Percentiles rank a stretch among this genome's conserved stretches.
These are phyloP conservation scores for Hapalemur alaotrensis DNA, from an alignment of 2,797 vertebrate species.

Conservation along the genomic window DNA sequence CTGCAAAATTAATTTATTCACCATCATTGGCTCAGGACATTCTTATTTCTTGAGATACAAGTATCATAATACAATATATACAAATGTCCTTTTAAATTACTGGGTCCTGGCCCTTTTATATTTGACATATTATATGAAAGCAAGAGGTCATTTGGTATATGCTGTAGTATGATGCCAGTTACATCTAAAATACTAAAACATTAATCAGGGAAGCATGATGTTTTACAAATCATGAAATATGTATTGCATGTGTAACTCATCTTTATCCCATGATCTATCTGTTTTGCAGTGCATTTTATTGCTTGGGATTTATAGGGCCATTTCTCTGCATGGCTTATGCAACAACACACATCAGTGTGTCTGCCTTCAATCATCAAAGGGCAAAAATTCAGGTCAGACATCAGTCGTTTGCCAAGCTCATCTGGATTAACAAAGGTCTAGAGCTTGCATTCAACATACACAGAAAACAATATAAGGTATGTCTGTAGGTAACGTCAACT, in stretches of 20 bases:
- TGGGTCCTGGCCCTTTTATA: background rate
- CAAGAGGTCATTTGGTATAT: background rate
- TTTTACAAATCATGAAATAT: constrained; percentile 28
- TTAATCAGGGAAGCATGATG: background rate
- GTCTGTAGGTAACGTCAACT: constrained; percentile 69
- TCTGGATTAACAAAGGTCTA: constrained; percentile 67
- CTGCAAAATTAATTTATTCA: background rate
- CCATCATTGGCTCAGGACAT: background rate
- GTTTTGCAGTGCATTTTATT: constrained; percentile 52
- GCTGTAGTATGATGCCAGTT: constrained; percentile 1
- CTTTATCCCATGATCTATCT: background rate
- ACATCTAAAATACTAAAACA: constrained; percentile 17
- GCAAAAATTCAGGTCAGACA: constrained; percentile 60
- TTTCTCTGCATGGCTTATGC: constrained; percentile 44
- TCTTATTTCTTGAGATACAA: constrained; percentile 41
- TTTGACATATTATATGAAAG: background rate
- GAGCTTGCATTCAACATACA: constrained; percentile 61
- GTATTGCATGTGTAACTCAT: constrained; percentile 39
- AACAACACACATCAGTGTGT: background rate
- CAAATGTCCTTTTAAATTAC: background rate
- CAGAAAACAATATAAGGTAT: constrained; percentile 53
- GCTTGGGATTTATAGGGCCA: constrained; percentile 51
- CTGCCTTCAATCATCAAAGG: constrained; percentile 65
- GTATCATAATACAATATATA: background rate
- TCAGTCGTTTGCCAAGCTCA: constrained; percentile 56